Base-by-base conservation (phyloP, 2,797 vertebrate genomes). In the Cichlasoma orientale region DNA sequence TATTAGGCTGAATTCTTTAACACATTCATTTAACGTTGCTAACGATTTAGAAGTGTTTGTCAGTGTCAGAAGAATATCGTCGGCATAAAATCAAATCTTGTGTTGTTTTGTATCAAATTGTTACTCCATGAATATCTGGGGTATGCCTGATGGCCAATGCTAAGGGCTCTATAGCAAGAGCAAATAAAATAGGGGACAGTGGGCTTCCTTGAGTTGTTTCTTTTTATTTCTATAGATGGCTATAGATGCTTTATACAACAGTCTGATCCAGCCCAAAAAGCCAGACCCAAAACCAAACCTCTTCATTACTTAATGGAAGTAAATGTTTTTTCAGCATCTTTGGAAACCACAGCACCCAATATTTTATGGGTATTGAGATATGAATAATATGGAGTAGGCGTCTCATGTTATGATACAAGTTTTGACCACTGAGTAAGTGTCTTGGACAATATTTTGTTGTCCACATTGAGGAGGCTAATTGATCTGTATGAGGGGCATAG, bases 301-400 rank as follows among this genome's bases (percentile, higher is more conserved):
- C 6, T 13, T 56, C 23, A 27, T 56, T 14, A 56, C 13, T 56
- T 56, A 2, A 8, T 44, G 25, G 13, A 38, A 1, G 6, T 23
- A 36, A 41, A 12, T 38, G 9, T 11, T 5, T 41, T 41, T 61
- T 23, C 33, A 41, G n/a, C 33, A n/a, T 61, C 58, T 9, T 13
- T 61, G n/a, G n/a, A 23, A 61, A 38, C 33, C 21, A 33, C n/a
- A 61, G 58, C 33, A 61, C 7, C n/a, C 16, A 2, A 23, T 0
- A 16, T 41, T 41, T 41, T 41, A 16, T 61, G n/a, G 13, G n/a
- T 41, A 21, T 1, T 25, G 7, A 61, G 13, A 41, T 41, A 41
- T 3, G n/a, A 61, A 3, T 23, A 36, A 0, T 41, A 23, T 41
- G 16, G 58, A 61, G 4, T 41, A 23, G 7, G 33, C 0, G 0